phyloP scores from a whole-genome alignment of 2,888 invertebrate species.

The Oscheius myriophilus region DNA sequence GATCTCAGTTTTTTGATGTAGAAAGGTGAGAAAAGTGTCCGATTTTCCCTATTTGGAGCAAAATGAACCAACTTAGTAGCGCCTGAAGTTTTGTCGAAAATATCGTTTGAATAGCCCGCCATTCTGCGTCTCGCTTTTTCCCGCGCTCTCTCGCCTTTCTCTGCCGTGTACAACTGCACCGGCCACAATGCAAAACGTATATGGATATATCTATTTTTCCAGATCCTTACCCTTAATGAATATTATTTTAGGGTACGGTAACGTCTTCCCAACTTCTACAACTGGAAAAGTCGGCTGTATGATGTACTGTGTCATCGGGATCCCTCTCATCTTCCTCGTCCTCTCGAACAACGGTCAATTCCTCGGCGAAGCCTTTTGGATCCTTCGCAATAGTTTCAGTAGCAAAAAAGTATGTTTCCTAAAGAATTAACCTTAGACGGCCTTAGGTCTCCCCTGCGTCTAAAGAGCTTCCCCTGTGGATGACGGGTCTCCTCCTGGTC shows the following conservation, averaged over 20 bases:
- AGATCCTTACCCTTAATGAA: too few species aligned
- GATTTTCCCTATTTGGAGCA: too few species aligned
- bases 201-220: too few species aligned
- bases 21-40: too few species aligned
- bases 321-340: constrained; percentile 59
- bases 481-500: constrained; percentile 44
- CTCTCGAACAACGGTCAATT: constrained; percentile 56
- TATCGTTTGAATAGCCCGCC: too few species aligned
- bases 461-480: constrained; percentile 44
- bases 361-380: constrained; percentile 43
- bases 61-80: too few species aligned
- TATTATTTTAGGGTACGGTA: constrained; percentile 53
- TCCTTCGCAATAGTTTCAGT: constrained; percentile 24
- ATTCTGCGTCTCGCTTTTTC: too few species aligned
- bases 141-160: too few species aligned
- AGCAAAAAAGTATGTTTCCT: constrained; percentile 17
- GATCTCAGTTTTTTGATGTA: too few species aligned
- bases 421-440: neutral
- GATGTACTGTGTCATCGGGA: constrained; percentile 55
- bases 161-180: too few species aligned
- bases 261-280: constrained; percentile 44
- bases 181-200: too few species aligned
- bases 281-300: constrained; percentile 44
- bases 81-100: too few species aligned
- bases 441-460: constrained; percentile 10